Evolutionary conservation across 2,113 vertebrate species (phyloP).

Genomic region (Thomomys bottae): DNA sequence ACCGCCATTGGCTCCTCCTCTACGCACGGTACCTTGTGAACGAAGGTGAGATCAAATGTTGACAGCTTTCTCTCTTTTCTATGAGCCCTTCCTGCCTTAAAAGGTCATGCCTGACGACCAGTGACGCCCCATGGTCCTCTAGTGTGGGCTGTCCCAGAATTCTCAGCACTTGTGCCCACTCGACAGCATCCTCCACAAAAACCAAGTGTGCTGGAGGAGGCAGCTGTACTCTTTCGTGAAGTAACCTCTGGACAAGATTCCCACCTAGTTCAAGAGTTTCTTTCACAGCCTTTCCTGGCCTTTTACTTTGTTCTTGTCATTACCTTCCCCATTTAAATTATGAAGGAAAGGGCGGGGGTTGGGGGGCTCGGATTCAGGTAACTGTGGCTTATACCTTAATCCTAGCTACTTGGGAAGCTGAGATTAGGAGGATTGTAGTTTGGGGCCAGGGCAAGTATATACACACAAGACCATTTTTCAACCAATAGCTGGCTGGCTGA

Average conservation of each 20-base stretch:
- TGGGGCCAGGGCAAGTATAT: too few species aligned
- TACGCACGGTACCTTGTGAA: constrained; percentile 97
- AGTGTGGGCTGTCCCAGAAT: not conserved
- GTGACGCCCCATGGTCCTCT: not conserved
- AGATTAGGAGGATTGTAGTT: too few species aligned
- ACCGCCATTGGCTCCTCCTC: constrained; percentile 97
- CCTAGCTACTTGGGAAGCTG: too few species aligned
- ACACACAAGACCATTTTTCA: too few species aligned
- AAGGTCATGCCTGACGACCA: not conserved
- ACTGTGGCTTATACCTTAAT: too few species aligned
- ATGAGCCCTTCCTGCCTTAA: not conserved
- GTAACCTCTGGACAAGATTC: not conserved
- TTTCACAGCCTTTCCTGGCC: not conserved
- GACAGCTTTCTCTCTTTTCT: not conserved
- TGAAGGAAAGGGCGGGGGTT: not conserved
- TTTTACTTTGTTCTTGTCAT: constrained; percentile 23
- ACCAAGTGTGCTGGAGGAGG: not conserved
- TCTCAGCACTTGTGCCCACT: not conserved
- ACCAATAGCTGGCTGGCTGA: too few species aligned
- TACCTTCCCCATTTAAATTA: constrained; percentile 1
- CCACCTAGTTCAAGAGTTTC: not conserved
- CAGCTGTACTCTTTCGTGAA: not conserved
- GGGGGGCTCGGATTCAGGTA: too few species aligned
- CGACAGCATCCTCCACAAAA: not conserved
- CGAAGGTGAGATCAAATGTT: constrained; percentile 89